Percentiles rank a stretch among this genome's conserved stretches.
phyloP scores from a whole-genome alignment of 1,140 invertebrate species.

The Lutraria rhynchaena region DNA sequence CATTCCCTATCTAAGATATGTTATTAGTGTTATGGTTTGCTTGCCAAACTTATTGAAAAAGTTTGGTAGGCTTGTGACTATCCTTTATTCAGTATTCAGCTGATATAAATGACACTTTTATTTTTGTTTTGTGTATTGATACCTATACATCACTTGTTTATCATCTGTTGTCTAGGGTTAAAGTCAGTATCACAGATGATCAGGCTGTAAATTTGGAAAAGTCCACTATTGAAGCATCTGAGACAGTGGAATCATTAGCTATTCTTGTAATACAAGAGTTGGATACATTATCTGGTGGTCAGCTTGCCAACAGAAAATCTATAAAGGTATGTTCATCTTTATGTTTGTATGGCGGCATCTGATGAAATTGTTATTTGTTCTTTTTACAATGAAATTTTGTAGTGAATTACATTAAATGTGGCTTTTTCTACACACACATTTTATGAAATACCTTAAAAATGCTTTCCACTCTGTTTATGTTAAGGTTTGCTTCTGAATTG shows the following conservation, averaged over 20 bases:
- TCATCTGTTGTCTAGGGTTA: slow-evolving; percentile 47
- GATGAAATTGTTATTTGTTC: too few relatives aligned
- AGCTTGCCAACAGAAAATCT: slow-evolving; percentile 6
- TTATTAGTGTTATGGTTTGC: too few relatives aligned
- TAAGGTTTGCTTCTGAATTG: background rate
- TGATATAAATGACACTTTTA: too few relatives aligned
- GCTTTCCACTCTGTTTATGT: too few relatives aligned
- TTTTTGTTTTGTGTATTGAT: too few relatives aligned
- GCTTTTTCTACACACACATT: background rate
- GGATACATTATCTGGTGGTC: slow-evolving; percentile 1
- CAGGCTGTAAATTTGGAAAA: slow-evolving; percentile 26
- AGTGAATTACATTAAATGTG: background rate
- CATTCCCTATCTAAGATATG: too few relatives aligned
- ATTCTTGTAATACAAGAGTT: slow-evolving; percentile 28
- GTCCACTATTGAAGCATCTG: background rate
- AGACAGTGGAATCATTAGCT: slow-evolving; percentile 13
- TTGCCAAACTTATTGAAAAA: too few relatives aligned
- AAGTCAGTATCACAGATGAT: slow-evolving; percentile 20
- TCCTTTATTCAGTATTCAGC: too few relatives aligned
- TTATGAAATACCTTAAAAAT: slow-evolving; percentile 42
- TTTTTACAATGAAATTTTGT: slow-evolving; percentile 31
- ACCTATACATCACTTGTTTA: too few relatives aligned
- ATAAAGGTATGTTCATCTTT: slow-evolving; percentile 29
- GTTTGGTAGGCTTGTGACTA: too few relatives aligned
- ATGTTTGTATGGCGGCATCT: too few relatives aligned